Evolutionary conservation across 2,888 invertebrate genomes (phyloP), one percentile per base, ranked within the genome.

Genomic region (Polymixis lichenea): DNA sequence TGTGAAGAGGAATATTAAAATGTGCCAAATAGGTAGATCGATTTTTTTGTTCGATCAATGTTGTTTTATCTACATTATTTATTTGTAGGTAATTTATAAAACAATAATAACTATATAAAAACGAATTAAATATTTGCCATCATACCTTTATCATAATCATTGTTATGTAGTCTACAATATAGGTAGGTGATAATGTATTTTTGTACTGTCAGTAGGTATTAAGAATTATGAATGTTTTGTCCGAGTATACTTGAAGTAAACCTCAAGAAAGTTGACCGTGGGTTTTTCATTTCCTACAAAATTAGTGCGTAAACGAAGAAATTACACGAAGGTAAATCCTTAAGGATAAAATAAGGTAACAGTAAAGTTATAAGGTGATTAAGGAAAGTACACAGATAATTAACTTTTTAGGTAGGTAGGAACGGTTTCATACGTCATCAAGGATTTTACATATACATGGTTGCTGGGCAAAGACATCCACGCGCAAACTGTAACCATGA

Each of bases 271-370:
- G 28, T 70, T 55, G n/a, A 5, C 13, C 17, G 4, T 4, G 28
- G 38, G 25, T 69, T 53, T 51, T 49, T 28, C 7, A 43, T 13
- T 53, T 25, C 22, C 7, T 43, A 17, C 25, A 7, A 53, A 25
- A 68, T 28, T 19, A 0, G 2, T 71, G 25, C 25, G 25, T 25
- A n/a, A 25, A 15, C 6, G 25, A 9, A 5, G 11, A n/a, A 32
- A 15, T 15, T 38, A 38, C 13, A 2, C 9, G 19, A 13, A 32
- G 1, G 68, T 46, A 46, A 32, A 15, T 0, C 8, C 32, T 19
- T 46, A 32, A 49, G 67, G 49, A 67, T 32, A 67, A 71, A 65
- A 19, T 32, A 70, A 70, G 28, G 22, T 64, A 28, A 65, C 22
- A n/a, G 46, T 65, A 28, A 61, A 43, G 11, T 22, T 60, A 62